These are phyloP conservation scores for Drosophila subquinaria DNA, from an alignment of 2,888 invertebrate species.

Conservation along the genomic window DNA sequence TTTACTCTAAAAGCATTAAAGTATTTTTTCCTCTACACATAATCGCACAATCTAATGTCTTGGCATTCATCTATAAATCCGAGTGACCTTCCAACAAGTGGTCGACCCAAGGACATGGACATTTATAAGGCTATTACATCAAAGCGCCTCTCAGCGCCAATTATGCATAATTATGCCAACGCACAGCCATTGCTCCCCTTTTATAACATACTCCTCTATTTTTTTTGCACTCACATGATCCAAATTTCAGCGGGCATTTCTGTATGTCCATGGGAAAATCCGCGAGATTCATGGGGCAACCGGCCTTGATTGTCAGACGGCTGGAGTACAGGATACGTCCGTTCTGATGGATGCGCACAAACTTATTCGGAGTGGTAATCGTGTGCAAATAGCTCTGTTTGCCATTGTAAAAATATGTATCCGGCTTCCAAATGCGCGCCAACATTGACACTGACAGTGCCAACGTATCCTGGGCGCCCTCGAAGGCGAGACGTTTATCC, in stretches of 20 bases:
- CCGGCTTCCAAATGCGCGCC: slow-evolving; percentile 93
- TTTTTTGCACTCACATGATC: slow-evolving; percentile 90
- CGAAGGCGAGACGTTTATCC: slow-evolving; percentile 91
- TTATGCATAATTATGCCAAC: slow-evolving; percentile 74
- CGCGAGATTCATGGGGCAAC: slow-evolving; percentile 93
- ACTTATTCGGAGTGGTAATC: slow-evolving; percentile 94
- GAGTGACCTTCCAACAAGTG: slow-evolving; percentile 65
- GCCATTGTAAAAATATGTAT: slow-evolving; percentile 94
- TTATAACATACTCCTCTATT: neutral
- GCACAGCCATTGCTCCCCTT: slow-evolving; percentile 28
- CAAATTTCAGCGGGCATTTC: slow-evolving; percentile 91
- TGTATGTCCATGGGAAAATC: slow-evolving; percentile 95
- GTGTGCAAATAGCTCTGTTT: slow-evolving; percentile 93
- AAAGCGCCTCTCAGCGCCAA: slow-evolving; percentile 65
- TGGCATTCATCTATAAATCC: slow-evolving; percentile 45
- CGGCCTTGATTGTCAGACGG: slow-evolving; percentile 93
- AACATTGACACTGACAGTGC: slow-evolving; percentile 93
- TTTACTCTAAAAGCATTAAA: slow-evolving; percentile 4
- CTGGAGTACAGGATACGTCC: slow-evolving; percentile 92
- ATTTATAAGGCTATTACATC: slow-evolving; percentile 52
- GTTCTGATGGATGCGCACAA: slow-evolving; percentile 91
- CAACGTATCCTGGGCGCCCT: slow-evolving; percentile 88
- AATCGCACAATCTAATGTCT: slow-evolving; percentile 51
- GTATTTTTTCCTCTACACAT: slow-evolving; percentile 18
- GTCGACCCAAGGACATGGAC: slow-evolving; percentile 42